Evolutionary conservation across 2,888 invertebrate species (phyloP), one percentile per base, ranked within the genome.

Genomic region (Melieria omissa): DNA sequence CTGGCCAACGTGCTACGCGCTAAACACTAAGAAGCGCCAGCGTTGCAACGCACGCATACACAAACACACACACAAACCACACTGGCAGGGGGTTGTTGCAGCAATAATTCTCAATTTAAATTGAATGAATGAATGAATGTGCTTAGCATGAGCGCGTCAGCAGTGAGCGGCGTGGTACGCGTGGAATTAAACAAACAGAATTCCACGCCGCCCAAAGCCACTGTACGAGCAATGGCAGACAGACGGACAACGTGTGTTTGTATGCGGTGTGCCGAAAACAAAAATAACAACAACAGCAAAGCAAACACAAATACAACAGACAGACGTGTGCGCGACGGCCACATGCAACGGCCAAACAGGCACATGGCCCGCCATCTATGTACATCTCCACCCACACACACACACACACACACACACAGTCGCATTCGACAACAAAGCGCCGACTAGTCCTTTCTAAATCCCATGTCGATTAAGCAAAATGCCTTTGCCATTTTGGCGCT

Each of bases 391-490:
- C 42, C 8, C 16, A 47, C 10, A 45, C 42, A 54, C 45, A 67
- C 44, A 67, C 44, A 52, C 69, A 42, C 41, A n/a, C 58, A 41
- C 70, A 55, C 67, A 45, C 49, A 0, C 49, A 41, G 14, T 14
- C 49, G 54, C 57, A 10, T 58, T 42, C 45, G 57, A 52, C 64
- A 44, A 54, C 42, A 60, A 42, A 14, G 42, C 29, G 29, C 29
- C 29, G 29, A 29, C 29, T 29, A 29, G 69, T 68, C 65, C 61
- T 68, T 72, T 64, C 72, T 65, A 72, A 82, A 82, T 82, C 82
- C 83, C 83, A 78, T 83, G 82, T 83, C 82, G 82, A 82, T 82
- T 83, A 82, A 82, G 82, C 81, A 81, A 82, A 69, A 82, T 81
- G 83, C 83, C 80, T 79, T 80, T 79, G 80, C 81, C 81, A 80